Conservation (phyloP, 37 sponge, comb jelly and placozoan species). For the Lycopodina hypogea region DNA sequence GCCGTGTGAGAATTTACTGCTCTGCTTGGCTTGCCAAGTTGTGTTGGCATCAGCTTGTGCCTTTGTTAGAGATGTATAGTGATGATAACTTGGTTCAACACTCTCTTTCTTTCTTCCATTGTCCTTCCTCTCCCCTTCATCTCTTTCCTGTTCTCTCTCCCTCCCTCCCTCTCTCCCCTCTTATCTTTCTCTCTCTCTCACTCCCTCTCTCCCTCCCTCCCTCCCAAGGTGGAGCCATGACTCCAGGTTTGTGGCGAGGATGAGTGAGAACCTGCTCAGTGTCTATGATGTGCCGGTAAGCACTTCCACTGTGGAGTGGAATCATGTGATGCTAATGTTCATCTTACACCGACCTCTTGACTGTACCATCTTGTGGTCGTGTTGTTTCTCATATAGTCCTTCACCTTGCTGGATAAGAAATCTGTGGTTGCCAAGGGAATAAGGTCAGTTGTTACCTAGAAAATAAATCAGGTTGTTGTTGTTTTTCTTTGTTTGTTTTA, state of each 20-base stretch:
- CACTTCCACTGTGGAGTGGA: not conserved
- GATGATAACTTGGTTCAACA: no score
- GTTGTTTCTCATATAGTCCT: constrained; percentile 45
- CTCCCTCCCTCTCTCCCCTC: no score
- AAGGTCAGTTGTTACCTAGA: constrained; percentile 26
- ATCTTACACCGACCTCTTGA: not conserved
- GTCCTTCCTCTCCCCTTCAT: not conserved
- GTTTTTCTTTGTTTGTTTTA: not conserved
- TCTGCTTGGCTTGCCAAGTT: not conserved
- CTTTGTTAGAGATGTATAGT: no score
- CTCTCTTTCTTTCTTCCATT: not conserved
- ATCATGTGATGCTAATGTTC: not conserved
- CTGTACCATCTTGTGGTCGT: not conserved
- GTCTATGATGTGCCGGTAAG: constrained; percentile 82
- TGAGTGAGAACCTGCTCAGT: constrained; percentile 70
- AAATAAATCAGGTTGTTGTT: not conserved
- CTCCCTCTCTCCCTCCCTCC: not conserved
- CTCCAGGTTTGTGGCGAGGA: constrained; percentile 84
- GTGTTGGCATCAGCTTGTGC: no score
- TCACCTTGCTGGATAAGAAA: constrained; percentile 77
- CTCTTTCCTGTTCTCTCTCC: no score
- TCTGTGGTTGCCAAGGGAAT: constrained; percentile 67
- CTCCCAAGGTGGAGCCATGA: constrained; percentile 85
- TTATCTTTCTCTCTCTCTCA: not conserved
- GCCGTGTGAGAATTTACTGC: no score